Evolutionary conservation across 2,797 vertebrate genomes (phyloP).

Genomic region (Furcifer pardalis): DNA sequence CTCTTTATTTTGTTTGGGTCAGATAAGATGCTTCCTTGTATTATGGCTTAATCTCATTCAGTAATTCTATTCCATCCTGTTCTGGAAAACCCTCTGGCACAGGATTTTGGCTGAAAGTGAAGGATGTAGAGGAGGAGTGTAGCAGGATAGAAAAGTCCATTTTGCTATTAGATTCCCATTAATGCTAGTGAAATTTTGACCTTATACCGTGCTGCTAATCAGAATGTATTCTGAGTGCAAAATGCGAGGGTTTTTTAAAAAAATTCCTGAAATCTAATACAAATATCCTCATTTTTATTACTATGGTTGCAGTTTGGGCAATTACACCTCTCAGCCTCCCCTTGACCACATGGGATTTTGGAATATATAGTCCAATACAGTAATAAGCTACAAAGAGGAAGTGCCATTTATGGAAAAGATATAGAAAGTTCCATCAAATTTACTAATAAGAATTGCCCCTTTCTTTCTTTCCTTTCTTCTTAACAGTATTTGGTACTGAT

Average conservation of each 20-base stretch:
- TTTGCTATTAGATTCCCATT: background rate
- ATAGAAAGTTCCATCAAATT: background rate
- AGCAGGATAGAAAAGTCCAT: background rate
- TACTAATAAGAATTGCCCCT: background rate
- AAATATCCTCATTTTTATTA: background rate
- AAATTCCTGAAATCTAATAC: background rate
- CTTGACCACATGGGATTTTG: too few relatives aligned
- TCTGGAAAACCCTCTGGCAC: background rate
- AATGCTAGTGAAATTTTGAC: background rate
- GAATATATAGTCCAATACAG: too few relatives aligned
- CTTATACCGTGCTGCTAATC: background rate
- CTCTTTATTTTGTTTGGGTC: too few relatives aligned
- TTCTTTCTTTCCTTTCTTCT: background rate
- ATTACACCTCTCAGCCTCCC: too few relatives aligned
- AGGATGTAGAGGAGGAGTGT: background rate
- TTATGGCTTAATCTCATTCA: background rate
- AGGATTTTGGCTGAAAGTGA: background rate
- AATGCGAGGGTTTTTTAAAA: background rate
- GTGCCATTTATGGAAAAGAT: background rate
- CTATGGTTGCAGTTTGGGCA: too few relatives aligned
- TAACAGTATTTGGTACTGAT: background rate
- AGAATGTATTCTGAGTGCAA: background rate
- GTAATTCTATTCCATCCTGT: background rate
- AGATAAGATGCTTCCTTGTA: too few relatives aligned
- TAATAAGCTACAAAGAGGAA: background rate